These are phyloP conservation scores for Trichosurus vulpecula DNA, from an alignment of 2,797 vertebrate genomes.

Conservation along the genomic window DNA sequence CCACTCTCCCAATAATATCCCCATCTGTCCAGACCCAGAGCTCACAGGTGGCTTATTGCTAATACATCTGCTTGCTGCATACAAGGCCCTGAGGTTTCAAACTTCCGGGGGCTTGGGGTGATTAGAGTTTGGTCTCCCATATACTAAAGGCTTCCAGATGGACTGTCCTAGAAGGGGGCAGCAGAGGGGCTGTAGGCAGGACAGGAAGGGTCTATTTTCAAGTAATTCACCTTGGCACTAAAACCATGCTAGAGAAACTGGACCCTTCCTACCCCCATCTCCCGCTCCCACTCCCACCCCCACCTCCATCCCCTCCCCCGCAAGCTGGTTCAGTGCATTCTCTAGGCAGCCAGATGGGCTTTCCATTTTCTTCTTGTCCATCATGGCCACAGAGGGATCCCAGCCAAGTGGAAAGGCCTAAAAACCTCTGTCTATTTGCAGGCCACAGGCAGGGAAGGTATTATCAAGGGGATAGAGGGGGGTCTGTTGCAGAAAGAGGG, in stretches of 20 bases:
- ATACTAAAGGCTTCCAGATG: background rate
- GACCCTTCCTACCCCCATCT: background rate
- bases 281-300: background rate
- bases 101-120: background rate
- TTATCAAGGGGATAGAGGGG: background rate
- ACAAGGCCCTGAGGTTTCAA: background rate
- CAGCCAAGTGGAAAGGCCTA: background rate
- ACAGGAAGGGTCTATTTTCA: background rate
- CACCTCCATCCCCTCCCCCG: too few species aligned
- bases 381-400: background rate
- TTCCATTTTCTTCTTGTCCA: background rate
- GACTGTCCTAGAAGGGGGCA: background rate
- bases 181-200: background rate
- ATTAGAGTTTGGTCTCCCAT: background rate
- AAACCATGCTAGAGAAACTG: background rate
- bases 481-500: background rate
- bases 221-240: background rate
- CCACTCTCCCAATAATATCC: too few species aligned
- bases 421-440: background rate
- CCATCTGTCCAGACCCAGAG: background rate
- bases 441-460: background rate
- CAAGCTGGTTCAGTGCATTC: background rate
- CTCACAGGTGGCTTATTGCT: background rate
- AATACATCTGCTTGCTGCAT: background rate
- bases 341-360: background rate